Evolutionary conservation across 2,113 vertebrate genomes (phyloP), one percentile per base, ranked within the genome.

Genomic region (Tonatia bakeri): DNA sequence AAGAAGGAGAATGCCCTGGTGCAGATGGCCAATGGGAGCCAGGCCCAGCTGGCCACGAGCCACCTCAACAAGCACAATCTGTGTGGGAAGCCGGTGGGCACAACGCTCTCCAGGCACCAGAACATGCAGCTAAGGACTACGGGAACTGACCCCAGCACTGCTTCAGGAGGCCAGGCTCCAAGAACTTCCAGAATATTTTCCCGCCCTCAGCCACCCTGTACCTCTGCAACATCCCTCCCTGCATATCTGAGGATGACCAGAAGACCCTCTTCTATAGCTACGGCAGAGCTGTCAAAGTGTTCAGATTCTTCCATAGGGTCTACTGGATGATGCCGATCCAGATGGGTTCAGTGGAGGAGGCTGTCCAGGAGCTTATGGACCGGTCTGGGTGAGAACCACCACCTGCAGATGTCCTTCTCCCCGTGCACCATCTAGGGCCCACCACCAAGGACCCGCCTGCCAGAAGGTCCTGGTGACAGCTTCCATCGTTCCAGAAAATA

Each of bases 281-380:
- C 2, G 98, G 99, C 20, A 98, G 98, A 1, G 94, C 99, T 17
- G 99, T 99, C 87, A 99, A 99, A 95, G 99, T 99, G 82, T 99
- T 99, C 98, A 99, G 99, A 97, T 99, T 99, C 98, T 99, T 99
- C 98, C 99, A 99, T 97, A 99, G 99, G 96, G 99, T 99, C 98
- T 99, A 99, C 54, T 99, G 99, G 96, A 99, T 99, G 99, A 99
- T 99, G 38, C 98, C 99, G 97, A 99, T 99, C 97, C 99, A 99
- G 98, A 99, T 99, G 99, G 98, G 98, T 95, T 99, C 99, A 0
- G 99, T 99, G 84, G 99, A 99, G 96, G 99, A 99, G 97, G 99
- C 99, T 6, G 99, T 99, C 50, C 99, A 99, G 92, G 99, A 98
- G 0, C 99, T 99, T 93, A 99, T 99, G 0, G 99, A 99, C 93